A percentile compares a stretch with the other conserved stretches of the same genome.
Evolutionary conservation across 2,797 vertebrate species (phyloP).

Genomic region (Enteromius trimaculatus): DNA sequence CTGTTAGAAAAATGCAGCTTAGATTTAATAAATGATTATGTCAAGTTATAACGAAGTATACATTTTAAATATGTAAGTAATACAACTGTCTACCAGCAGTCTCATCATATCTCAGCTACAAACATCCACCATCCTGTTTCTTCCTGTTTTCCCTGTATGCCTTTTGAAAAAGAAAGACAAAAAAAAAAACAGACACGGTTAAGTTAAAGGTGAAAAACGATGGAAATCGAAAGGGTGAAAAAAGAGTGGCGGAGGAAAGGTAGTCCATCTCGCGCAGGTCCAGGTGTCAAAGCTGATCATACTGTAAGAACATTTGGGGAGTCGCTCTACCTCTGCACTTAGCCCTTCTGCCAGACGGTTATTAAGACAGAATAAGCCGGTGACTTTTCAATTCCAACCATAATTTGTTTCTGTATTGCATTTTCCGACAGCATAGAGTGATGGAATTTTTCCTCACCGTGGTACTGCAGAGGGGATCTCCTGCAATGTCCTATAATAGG

Average conservation of each 20-base stretch:
- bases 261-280: conserved; percentile 71
- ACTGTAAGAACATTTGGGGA: conserved; percentile 89
- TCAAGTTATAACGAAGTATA: not conserved
- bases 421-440: conserved; percentile 89
- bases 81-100: not conserved
- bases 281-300: conserved; percentile 95
- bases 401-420: conserved; percentile 99
- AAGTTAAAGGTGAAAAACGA: conserved; percentile 28
- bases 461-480: conserved; percentile 75
- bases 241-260: conserved; percentile 66
- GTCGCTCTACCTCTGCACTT: conserved; percentile 91
- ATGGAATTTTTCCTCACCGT: conserved; percentile 93
- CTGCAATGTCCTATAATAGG: conserved; percentile 95
- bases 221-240: conserved; percentile 34
- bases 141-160: conserved; percentile 12
- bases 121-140: conserved; percentile 14
- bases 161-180: not conserved
- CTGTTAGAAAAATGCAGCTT: not conserved
- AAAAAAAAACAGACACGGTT: not conserved
- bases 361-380: conserved; percentile 98
- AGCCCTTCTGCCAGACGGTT: conserved; percentile 95
- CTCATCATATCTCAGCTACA: not conserved
- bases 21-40: not conserved
- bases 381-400: conserved; percentile 99
- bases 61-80: not conserved